Conservation (phyloP, 2,113 vertebrate species). For the Clarias gariepinus region DNA sequence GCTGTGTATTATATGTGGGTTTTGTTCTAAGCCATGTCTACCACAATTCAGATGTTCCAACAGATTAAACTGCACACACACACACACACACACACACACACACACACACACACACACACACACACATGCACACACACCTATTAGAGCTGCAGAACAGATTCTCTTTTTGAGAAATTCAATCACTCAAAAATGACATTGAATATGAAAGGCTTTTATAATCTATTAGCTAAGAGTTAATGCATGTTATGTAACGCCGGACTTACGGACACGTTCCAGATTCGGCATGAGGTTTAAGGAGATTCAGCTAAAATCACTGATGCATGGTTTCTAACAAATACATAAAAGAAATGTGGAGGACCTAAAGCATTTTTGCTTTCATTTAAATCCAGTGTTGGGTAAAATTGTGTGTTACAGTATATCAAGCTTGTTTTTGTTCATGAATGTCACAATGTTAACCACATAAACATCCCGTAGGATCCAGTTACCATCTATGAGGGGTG, state of each 20-base stretch:
- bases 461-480: background rate
- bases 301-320: background rate
- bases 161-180: constrained; percentile 33
- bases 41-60: constrained; percentile 24
- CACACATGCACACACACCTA: background rate
- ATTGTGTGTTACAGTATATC: background rate
- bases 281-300: background rate
- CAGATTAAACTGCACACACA: constrained; percentile 24
- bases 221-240: constrained; percentile 28
- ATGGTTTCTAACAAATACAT: background rate
- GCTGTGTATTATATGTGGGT: constrained; percentile 8
- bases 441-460: background rate
- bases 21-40: constrained; percentile 6
- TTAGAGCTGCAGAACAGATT: background rate
- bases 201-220: constrained; percentile 4
- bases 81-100: background rate
- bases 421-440: background rate
- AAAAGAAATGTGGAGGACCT: background rate
- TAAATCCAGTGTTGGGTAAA: background rate
- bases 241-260: background rate
- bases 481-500: too few relatives aligned
- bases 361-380: background rate
- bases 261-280: background rate
- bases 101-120: background rate
- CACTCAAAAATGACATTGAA: constrained; percentile 15